Percentiles rank a stretch among this genome's conserved stretches.
These are phyloP conservation scores for Bellardia pandia DNA, from an alignment of 2,888 invertebrate genomes.

Conservation along the genomic window DNA sequence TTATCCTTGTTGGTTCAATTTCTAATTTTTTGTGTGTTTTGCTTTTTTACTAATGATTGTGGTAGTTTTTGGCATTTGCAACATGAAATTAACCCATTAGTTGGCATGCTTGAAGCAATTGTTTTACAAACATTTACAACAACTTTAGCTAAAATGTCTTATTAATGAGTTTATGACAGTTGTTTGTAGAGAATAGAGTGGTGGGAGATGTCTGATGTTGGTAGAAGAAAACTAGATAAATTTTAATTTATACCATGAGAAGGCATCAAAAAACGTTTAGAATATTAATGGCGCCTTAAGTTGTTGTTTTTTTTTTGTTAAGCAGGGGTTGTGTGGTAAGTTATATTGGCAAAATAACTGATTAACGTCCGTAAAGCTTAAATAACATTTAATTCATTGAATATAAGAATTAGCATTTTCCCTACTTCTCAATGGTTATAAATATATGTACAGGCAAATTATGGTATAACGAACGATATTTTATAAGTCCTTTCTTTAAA, in stretches of 20 bases:
- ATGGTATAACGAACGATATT: too few species aligned
- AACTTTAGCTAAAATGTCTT: constrained; percentile 54
- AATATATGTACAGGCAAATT: too few species aligned
- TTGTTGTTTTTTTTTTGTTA: neutral
- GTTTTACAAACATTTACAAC: constrained; percentile 54
- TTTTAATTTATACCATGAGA: neutral
- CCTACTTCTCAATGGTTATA: too few species aligned
- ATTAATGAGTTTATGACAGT: constrained; percentile 73
- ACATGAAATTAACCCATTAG: constrained; percentile 75
- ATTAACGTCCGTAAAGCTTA: too few species aligned
- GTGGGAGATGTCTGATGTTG: neutral
- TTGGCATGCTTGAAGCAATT: constrained; percentile 54
- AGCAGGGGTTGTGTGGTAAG: neutral
- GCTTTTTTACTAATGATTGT: constrained; percentile 45
- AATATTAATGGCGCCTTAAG: neutral
- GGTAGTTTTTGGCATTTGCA: constrained; percentile 55
- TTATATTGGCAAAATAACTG: too few species aligned
- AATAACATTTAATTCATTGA: too few species aligned
- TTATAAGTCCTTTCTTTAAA: too few species aligned
- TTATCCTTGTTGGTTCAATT: neutral
- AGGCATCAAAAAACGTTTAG: neutral
- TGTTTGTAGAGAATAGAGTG: neutral
- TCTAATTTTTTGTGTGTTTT: constrained; percentile 6
- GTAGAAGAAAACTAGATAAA: constrained; percentile 1
- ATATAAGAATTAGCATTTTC: too few species aligned